A percentile compares a stretch with the other conserved stretches of the same genome.
These are phyloP conservation scores for Hyposmocoma kahamanoa DNA, from an alignment of 1,140 invertebrate species.

Conservation along the genomic window DNA sequence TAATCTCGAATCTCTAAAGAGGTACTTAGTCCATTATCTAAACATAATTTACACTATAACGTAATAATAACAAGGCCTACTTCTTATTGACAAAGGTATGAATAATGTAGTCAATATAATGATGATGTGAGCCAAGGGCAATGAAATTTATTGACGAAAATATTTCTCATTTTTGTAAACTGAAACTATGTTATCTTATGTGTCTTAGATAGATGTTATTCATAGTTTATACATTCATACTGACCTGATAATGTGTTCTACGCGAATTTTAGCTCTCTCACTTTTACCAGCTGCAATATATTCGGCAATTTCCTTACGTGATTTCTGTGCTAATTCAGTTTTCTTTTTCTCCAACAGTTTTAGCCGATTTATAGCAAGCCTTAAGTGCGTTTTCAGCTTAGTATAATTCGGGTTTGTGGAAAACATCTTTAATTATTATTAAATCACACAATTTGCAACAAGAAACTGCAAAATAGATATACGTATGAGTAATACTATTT, in stretches of 20 bases:
- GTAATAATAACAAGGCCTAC: too few species aligned
- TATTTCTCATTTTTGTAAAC: too few species aligned
- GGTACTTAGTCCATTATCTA: too few species aligned
- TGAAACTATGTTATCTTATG: too few species aligned
- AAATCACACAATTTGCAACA: not conserved
- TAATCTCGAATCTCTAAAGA: too few species aligned
- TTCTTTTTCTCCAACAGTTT: conserved; percentile 99
- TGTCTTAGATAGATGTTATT: too few species aligned
- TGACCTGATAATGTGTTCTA: conserved; percentile 96
- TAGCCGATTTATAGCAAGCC: conserved; percentile 92
- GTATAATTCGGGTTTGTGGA: conserved; percentile 91
- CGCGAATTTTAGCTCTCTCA: conserved; percentile 95
- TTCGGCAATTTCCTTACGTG: conserved; percentile 98
- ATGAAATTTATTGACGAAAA: too few species aligned
- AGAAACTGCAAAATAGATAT: not conserved
- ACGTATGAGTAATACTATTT: not conserved
- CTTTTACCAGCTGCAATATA: conserved; percentile 92
- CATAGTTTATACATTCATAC: too few species aligned
- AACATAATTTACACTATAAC: too few species aligned
- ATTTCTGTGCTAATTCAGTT: conserved; percentile 95
- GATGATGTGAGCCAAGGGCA: too few species aligned
- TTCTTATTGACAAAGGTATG: too few species aligned
- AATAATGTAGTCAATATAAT: too few species aligned
- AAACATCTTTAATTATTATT: conserved; percentile 80
- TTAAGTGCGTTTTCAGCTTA: conserved; percentile 97